Conservation (phyloP, 1,140 invertebrate genomes). For the Venustaconcha ellipsiformis region DNA sequence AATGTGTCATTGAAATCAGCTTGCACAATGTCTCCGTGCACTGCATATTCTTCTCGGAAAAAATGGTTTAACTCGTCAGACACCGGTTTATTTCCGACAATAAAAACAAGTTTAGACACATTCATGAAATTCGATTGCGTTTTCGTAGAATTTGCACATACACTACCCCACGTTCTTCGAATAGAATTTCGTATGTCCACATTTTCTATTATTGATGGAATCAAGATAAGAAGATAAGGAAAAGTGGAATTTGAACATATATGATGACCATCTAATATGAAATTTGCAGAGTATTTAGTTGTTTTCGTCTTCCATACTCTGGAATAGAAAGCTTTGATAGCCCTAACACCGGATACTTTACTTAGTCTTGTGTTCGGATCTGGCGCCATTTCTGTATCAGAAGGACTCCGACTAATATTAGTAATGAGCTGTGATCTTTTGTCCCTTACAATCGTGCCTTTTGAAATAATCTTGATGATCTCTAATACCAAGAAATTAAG, state of each 20-base stretch:
- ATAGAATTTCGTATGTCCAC: background rate
- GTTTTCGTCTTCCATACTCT: too few relatives aligned
- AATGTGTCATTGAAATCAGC: conserved; percentile 15
- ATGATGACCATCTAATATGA: conserved; percentile 3
- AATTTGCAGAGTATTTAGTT: too few relatives aligned
- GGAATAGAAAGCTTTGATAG: too few relatives aligned
- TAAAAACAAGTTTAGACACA: conserved; percentile 3
- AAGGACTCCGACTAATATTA: too few relatives aligned
- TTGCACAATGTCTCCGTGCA: conserved; percentile 10
- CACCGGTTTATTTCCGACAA: background rate
- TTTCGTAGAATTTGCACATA: background rate
- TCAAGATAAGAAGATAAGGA: conserved; percentile 4
- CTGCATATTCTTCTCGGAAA: background rate
- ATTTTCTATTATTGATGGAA: conserved; percentile 13
- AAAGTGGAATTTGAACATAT: conserved; percentile 2
- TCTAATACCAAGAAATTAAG: too few relatives aligned
- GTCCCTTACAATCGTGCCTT: too few relatives aligned
- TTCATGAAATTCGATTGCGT: background rate
- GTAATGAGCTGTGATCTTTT: too few relatives aligned
- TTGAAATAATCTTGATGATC: too few relatives aligned
- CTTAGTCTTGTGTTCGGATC: too few relatives aligned
- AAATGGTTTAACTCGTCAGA: background rate
- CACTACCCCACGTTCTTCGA: conserved; percentile 1
- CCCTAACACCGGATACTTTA: too few relatives aligned
- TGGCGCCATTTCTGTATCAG: too few relatives aligned